Percentiles rank a stretch among this genome's conserved stretches.
Conservation (phyloP, 1,140 invertebrate species). For the Triops longicaudatus region DNA sequence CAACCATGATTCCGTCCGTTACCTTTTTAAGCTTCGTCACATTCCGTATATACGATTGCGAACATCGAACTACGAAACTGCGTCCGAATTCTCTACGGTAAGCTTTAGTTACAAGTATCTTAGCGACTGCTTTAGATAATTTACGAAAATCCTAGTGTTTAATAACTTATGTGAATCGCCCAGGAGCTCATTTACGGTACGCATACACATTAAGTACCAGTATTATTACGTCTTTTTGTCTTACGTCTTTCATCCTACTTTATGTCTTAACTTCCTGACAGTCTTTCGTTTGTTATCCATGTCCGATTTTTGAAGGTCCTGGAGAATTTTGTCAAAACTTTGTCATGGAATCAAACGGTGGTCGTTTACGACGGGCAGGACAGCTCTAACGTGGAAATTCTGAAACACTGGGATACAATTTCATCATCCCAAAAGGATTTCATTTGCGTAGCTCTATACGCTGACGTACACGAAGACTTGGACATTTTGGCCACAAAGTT, state of each 20-base stretch:
- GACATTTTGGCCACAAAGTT: slow-evolving; percentile 35
- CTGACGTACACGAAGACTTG: slow-evolving; percentile 28
- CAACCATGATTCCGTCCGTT: slow-evolving; percentile 25
- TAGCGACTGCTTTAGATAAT: background rate
- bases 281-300: too few relatives aligned
- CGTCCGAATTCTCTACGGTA: background rate
- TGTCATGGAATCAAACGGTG: slow-evolving; percentile 38
- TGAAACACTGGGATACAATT: slow-evolving; percentile 34
- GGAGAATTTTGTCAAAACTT: slow-evolving; percentile 33
- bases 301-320: slow-evolving; percentile 36
- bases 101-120: background rate
- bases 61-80: background rate
- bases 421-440: slow-evolving; percentile 31
- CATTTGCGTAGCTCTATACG: slow-evolving; percentile 28
- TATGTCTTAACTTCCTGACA: too few relatives aligned
- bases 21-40: slow-evolving; percentile 31
- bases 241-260: too few relatives aligned
- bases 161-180: background rate
- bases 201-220: background rate
- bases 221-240: slow-evolving; percentile 20
- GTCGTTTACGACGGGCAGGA: slow-evolving; percentile 36
- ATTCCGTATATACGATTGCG: slow-evolving; percentile 32
- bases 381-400: slow-evolving; percentile 34
- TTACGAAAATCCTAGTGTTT: background rate
- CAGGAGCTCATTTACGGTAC: background rate